Evolutionary conservation across 1,140 invertebrate species (phyloP), one percentile per base, ranked within the genome.

Genomic region (Drosophila persimilis): DNA sequence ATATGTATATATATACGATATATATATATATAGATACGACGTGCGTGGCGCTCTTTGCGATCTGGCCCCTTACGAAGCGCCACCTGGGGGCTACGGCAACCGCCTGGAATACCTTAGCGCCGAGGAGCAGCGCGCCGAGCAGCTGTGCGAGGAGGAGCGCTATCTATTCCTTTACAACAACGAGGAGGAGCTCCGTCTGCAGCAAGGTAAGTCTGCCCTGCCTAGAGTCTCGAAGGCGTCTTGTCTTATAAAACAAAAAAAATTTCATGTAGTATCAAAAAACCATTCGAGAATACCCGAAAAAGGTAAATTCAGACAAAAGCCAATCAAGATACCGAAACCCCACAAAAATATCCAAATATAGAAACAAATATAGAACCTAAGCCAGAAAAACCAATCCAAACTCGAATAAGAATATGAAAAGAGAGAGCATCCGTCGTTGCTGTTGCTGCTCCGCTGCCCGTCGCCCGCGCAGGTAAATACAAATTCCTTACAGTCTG

Each of bases 141-240:
- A 95, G 79, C 91, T 97, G 15, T 97, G 96, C 91, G 97, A 98
- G 91, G 95, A 97, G 88, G 97, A 99, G 93, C 92, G 97, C 29
- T 99, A 98, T 92, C 92, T 95, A 47, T 97, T 97, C 24, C 93
- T 99, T 1, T 95, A 96, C 80, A 96, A 95, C 64, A 97, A 98
- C 92, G 96, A 97, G 89, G 95, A 95, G 76, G 96, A 97, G 89
- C 95, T 97, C 84, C 94, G 95, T 59, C 93, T 96, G 92, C 96
- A 96, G 88, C 96, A 97, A 94, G 96, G 95, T 96, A 91, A 92
- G 73, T 88, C 11, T 31, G 35, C 8, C 53, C 64, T 54, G 48
- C 43, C 31, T 35, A 13, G 11, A 9, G 13, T 6, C n/a, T 13
- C 11, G 50, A 54, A 35, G 71, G 53, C 44, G 20, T 61, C 64